These are phyloP conservation scores for Thamnophis elegans DNA, from an alignment of 2,797 vertebrate species.

Conservation along the genomic window DNA sequence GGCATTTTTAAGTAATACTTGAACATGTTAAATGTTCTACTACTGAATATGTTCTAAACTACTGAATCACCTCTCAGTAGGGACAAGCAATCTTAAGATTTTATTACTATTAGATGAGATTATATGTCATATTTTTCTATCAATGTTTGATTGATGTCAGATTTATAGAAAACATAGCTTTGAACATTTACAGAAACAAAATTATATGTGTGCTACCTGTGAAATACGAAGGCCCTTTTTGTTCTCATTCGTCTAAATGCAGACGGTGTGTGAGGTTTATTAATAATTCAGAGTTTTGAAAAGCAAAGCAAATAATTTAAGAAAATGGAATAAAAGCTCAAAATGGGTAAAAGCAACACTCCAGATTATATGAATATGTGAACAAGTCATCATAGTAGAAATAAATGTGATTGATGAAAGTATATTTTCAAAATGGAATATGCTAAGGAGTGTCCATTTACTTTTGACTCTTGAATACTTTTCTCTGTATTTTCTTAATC, in stretches of 20 bases:
- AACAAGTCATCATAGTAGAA: not conserved
- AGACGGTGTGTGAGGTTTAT: not conserved
- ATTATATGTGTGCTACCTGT: not conserved
- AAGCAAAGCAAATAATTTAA: not conserved
- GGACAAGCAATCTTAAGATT: not conserved
- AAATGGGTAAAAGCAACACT: not conserved
- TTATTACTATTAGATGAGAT: not conserved
- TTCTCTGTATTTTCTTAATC: slow-evolving; percentile 10
- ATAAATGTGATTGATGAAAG: slow-evolving; percentile 21
- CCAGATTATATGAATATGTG: not conserved
- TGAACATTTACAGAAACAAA: not conserved
- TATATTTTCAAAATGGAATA: not conserved
- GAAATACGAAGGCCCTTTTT: not conserved
- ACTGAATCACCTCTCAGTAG: not conserved
- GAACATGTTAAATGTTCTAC: not conserved
- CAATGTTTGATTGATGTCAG: not conserved
- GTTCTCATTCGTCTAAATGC: not conserved
- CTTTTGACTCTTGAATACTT: not conserved
- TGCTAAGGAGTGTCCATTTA: not conserved
- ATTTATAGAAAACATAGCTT: not conserved
- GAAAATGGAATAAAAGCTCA: not conserved
- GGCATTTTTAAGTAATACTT: not conserved
- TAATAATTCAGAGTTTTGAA: not conserved
- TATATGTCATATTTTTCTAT: not conserved
- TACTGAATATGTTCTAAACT: not conserved